Evolutionary conservation across 2,113 vertebrate genomes (phyloP).

Genomic region (Hymenochirus boettgeri): DNA sequence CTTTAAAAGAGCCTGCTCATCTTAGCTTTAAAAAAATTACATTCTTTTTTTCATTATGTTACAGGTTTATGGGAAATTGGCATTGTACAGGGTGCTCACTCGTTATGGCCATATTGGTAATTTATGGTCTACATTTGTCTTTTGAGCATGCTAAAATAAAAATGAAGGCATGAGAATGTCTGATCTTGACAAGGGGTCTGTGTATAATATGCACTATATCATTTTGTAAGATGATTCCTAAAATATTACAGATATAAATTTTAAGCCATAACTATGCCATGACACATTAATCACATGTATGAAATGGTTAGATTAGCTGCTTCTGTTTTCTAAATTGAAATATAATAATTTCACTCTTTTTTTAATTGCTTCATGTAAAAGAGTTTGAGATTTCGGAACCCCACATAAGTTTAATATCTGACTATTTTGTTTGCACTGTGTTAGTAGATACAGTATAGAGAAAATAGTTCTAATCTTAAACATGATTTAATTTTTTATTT

Average conservation of each 20-base stretch:
- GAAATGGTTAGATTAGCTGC: conserved; percentile 31
- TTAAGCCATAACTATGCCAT: conserved; percentile 15
- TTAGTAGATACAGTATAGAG: too few relatives aligned
- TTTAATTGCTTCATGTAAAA: too few relatives aligned
- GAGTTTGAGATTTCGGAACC: too few relatives aligned
- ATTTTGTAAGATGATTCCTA: conserved; percentile 15
- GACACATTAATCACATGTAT: conserved; percentile 32
- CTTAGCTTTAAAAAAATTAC: not conserved
- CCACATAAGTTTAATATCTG: too few relatives aligned
- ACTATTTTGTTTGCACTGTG: too few relatives aligned
- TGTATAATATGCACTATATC: conserved; percentile 23
- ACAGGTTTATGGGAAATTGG: conserved; percentile 4
- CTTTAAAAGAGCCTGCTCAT: not conserved
- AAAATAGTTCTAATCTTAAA: too few relatives aligned
- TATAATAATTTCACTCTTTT: too few relatives aligned
- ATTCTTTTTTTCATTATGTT: conserved; percentile 2
- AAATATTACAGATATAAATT: conserved; percentile 37
- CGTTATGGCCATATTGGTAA: conserved; percentile 4
- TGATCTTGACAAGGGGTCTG: conserved; percentile 21
- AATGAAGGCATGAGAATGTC: conserved; percentile 7
- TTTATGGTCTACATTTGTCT: conserved; percentile 22
- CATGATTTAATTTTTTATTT: too few relatives aligned
- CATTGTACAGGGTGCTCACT: conserved; percentile 5
- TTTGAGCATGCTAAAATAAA: conserved; percentile 16
- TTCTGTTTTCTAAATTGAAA: conserved; percentile 34